A percentile compares a stretch with the other conserved stretches of the same genome.
Conservation (phyloP, 1,140 invertebrate genomes). For the Drosophila dunni region DNA sequence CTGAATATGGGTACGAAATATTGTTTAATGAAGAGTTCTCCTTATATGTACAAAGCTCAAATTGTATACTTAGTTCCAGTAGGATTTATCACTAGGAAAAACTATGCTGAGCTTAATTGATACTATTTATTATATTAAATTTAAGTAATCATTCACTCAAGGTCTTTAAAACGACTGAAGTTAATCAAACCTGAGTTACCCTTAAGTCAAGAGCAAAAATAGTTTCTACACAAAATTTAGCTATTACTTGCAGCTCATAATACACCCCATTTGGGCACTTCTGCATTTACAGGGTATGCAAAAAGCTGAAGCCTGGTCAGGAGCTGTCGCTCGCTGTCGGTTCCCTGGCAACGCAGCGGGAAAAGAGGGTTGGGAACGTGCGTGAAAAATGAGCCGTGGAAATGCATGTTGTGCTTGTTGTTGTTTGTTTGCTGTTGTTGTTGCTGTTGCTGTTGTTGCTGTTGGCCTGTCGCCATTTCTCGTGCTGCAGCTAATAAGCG, state of each 20-base stretch:
- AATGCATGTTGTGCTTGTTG: slow-evolving; percentile 70
- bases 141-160: too few species aligned
- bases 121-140: too few species aligned
- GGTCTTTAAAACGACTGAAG: too few species aligned
- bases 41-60: too few species aligned
- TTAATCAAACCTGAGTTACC: too few species aligned
- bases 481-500: slow-evolving; percentile 72
- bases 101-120: too few species aligned
- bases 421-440: slow-evolving; percentile 36
- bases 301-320: slow-evolving; percentile 61
- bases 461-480: slow-evolving; percentile 79
- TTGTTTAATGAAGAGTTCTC: too few species aligned
- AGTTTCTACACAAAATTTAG: not conserved
- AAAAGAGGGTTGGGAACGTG: slow-evolving; percentile 52
- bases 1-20: too few species aligned
- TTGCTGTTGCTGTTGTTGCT: slow-evolving; percentile 51
- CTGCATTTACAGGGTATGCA: slow-evolving; percentile 8
- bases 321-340: slow-evolving; percentile 71
- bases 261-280: not conserved
- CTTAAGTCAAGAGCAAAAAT: too few species aligned
- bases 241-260: not conserved
- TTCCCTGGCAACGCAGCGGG: slow-evolving; percentile 26
- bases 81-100: too few species aligned
- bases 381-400: slow-evolving; percentile 81
- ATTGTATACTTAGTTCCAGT: too few species aligned